Evolutionary conservation across 92 coral and sea anemone genomes (phyloP).

Genomic region (Nematostella vectensis): DNA sequence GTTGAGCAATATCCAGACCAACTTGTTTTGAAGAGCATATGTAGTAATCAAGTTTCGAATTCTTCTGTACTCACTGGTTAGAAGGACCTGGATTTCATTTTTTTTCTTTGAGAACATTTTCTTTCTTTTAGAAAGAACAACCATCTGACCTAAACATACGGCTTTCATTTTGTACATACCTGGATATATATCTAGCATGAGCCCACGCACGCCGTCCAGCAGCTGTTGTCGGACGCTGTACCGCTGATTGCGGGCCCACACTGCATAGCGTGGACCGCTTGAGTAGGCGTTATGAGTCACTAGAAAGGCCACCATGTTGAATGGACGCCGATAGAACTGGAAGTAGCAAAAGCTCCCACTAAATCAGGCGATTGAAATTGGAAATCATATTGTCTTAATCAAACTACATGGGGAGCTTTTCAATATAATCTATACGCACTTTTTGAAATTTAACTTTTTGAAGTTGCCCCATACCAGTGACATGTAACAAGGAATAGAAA

Average conservation of each 20-base stretch:
- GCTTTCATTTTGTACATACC: too few species aligned
- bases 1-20: background rate
- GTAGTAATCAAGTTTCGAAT: too few species aligned
- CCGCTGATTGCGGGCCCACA: constrained; percentile 92
- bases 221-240: constrained; percentile 71
- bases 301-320: constrained; percentile 87
- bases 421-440: background rate
- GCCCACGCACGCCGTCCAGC: constrained; percentile 88
- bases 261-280: constrained; percentile 53
- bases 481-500: too few species aligned
- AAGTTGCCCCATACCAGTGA: too few species aligned
- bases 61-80: too few species aligned
- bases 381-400: background rate
- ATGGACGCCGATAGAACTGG: constrained; percentile 78
- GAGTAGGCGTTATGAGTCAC: constrained; percentile 91
- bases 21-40: too few species aligned
- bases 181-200: constrained; percentile 89
- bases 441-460: background rate
- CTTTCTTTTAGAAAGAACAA: too few species aligned
- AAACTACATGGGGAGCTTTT: background rate
- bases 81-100: background rate
- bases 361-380: too few species aligned
- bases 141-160: too few species aligned
- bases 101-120: background rate
- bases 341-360: background rate